Evolutionary conservation across 1,140 invertebrate species (phyloP), one percentile per base, ranked within the genome.

Genomic region (Caligus rogercresseyi): DNA sequence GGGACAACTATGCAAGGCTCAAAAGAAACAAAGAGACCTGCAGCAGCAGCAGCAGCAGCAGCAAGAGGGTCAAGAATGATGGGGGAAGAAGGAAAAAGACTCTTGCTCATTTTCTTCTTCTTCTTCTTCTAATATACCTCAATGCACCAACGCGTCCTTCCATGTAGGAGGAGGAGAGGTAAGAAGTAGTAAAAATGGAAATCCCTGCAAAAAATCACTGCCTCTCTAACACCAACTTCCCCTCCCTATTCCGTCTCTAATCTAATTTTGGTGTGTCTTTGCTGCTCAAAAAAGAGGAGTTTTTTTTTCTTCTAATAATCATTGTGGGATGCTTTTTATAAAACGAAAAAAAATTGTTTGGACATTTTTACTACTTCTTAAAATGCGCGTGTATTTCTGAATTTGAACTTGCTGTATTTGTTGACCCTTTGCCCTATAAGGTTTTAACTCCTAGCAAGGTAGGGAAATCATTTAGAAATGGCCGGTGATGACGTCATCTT

Each of bases 1-100:
- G 92, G 78, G 96, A 97, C 82, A 82, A 81, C 71, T 82, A 82
- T 68, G 78, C 78, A 3, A 67, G 70, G 24, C 76, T 75, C 66
- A 71, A 69, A 15, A 75, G 78, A 68, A 78, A 79, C n/a, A n/a
- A n/a, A n/a, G n/a, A n/a, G n/a, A n/a, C n/a, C n/a, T n/a, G n/a
- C 67, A 78, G n/a, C n/a, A n/a, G n/a, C n/a, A n/a, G n/a, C n/a
- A n/a, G n/a, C n/a, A 78, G 63, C 76, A 72, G 54, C n/a, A 75
- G 73, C 64, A n/a, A n/a, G n/a, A n/a, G n/a, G n/a, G n/a, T n/a
- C n/a, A n/a, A n/a, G n/a, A n/a, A n/a, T n/a, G n/a, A n/a, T n/a
- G n/a, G n/a, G n/a, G n/a, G 31, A 43, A 43, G n/a, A 43, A 43
- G 31, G n/a, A 43, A 43, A 43, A n/a, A 43, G 31, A 43, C n/a